Evolutionary conservation across 2,113 vertebrate genomes (phyloP).

Genomic region (Pheucticus melanocephalus): DNA sequence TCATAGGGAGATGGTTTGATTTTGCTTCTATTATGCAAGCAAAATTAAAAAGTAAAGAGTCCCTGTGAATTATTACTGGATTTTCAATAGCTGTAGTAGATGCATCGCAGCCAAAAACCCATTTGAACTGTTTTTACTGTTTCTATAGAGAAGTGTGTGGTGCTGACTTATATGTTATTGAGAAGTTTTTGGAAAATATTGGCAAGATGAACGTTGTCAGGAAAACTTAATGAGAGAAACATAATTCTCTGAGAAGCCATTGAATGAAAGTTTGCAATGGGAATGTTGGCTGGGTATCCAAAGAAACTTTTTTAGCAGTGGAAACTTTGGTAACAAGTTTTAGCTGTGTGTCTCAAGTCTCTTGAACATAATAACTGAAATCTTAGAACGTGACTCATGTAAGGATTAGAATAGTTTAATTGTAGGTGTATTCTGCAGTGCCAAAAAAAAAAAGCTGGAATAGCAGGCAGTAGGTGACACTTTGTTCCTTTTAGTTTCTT

Average conservation of each 20-base stretch:
- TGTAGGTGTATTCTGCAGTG: not conserved
- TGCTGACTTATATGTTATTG: not conserved
- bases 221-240: constrained; percentile 28
- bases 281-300: not conserved
- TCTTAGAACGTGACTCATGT: not conserved
- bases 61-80: not conserved
- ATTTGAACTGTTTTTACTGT: constrained; percentile 24
- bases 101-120: not conserved
- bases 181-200: not conserved
- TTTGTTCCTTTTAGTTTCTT: not conserved
- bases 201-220: not conserved
- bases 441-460: not conserved
- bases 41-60: not conserved
- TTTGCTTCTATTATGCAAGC: not conserved
- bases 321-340: not conserved
- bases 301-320: not conserved
- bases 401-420: not conserved
- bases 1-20: not conserved
- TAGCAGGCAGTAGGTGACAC: not conserved
- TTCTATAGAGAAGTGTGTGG: constrained; percentile 33
- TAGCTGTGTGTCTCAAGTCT: not conserved
- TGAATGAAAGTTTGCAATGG: not conserved
- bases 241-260: constrained; percentile 20
- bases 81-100: not conserved
- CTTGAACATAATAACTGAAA: not conserved